Base-by-base conservation (phyloP, 2,113 vertebrate species). In the Galeopterus variegatus region DNA sequence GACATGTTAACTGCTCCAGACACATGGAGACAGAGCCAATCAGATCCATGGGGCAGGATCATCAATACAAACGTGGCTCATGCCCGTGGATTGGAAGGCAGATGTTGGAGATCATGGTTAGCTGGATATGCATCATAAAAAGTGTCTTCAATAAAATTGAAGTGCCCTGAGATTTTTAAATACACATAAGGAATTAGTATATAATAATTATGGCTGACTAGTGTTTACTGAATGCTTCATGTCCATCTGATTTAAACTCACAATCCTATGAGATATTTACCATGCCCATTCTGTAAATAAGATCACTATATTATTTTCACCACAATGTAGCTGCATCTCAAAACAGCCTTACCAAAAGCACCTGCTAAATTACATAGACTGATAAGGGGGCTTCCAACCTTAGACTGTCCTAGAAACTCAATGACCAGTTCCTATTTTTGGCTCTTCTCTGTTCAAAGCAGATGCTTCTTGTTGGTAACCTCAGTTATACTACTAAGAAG, bases 151-250 rank as follows among this genome's bases (percentile, higher is more conserved):
- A 58, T 48, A 88, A 62, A 56, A 76, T 10, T 23, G 2, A 94
- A 70, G 82, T 81, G 52, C 17, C 64, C 62, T 48, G 28, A 52
- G 90, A 65, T 41, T 88, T 95, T 77, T 10, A 96, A 88, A 56
- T 93, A 95, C 41, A 67, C 81, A 3, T 77, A 56, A 84, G 50
- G 26, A 41, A 72, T 88, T 90, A 36, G 50, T 62, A 67, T 67
- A 36, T 41, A 72, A 23, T 83, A 65, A 75, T 96, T 88, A 48
- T 67, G 56, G n/a, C 50, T 70, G 77, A 80, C 45, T 88, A 21
- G 8, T 72, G 36, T 69, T 88, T 81, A 64, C 52, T 48, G 87
- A 84, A 23, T 94, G 64, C 5, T 80, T 76, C 23, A n/a, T 88
- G 64, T 69, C 6, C 10, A 8, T 88, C 6, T 77, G 28, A 45